Conservation (phyloP, 2,797 vertebrate species). For the Amphiprion clarkii region DNA sequence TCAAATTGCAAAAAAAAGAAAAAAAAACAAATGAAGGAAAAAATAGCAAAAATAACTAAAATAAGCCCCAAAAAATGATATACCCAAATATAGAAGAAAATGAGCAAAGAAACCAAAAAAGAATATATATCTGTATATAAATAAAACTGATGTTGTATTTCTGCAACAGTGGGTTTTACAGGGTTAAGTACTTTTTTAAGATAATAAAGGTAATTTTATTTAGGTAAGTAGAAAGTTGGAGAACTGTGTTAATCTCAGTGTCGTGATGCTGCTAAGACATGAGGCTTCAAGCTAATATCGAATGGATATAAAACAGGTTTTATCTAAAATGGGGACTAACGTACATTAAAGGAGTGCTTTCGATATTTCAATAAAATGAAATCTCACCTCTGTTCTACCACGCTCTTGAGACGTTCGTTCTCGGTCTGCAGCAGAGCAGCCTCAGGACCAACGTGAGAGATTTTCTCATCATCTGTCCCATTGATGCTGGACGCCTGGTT, state of each 20-base stretch:
- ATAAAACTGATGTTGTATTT: no score
- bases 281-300: background rate
- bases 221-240: background rate
- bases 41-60: no score
- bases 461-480: conserved; percentile 96
- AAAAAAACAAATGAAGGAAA: no score
- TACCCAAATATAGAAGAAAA: no score
- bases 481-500: conserved; percentile 94
- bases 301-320: conserved; percentile 4
- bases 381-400: conserved; percentile 91
- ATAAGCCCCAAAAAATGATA: no score
- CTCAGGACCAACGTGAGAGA: conserved; percentile 86
- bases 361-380: conserved; percentile 4
- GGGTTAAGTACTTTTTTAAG: background rate
- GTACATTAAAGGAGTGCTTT: background rate
- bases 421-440: conserved; percentile 89
- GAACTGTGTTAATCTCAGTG: background rate
- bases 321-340: background rate
- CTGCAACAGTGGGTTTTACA: no score
- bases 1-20: no score
- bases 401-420: conserved; percentile 93
- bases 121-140: no score
- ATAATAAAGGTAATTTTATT: background rate
- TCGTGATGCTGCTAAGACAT: background rate
- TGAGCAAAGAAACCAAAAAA: no score